Base-by-base conservation (phyloP, 1,140 invertebrate species). In the Caenorhabditis brenneri region DNA sequence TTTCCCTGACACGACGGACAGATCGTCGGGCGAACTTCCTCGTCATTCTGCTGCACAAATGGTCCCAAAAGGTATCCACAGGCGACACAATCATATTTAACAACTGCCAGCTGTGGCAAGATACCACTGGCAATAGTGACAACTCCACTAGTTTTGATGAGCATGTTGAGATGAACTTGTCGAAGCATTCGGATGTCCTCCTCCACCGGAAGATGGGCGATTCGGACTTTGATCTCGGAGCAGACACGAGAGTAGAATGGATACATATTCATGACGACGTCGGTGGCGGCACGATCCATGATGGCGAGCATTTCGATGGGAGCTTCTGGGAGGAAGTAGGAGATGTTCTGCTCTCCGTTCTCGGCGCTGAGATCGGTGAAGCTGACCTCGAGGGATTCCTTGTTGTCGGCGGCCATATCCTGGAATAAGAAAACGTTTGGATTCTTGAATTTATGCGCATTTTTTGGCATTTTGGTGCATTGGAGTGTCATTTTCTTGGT, bases 1-100 rank as follows among this genome's bases (percentile, higher is more conserved):
- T 93, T 93, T 90, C 96, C 96, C 91, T 99, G 97, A 94, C 98
- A 99, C 88, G 98, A 96, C 0, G 97, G 97, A 93, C 98, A 99
- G 0, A 94, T 95, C 0, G 95, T 96, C 2, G 97, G 97, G 89
- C 96, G 96, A 0, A 98, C 94, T 93, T 99, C 98, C 16, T 94
- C 92, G 89, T 95, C 95, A 91, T 98, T 53, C 12, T 94, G 94
- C 92, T 99, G 97, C 31, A 96, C 94, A 91, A 97, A 99, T 0
- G 98, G 98, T 6, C 98, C 98, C 60, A 99, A 92, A 36, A 98
- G 93, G 91, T 95, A 97, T 46, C 95, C 95, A 92, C 98, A 99
- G 90, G 96, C 95, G 85, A 95, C 94, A 93, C 98, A 99, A 91
- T 99, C 96, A 91, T 97, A 99, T 91, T 98, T 99, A 27, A 98